These are phyloP conservation scores for Leucoraja ocellata DNA, from an alignment of 2,797 vertebrate species.

Conservation along the genomic window DNA sequence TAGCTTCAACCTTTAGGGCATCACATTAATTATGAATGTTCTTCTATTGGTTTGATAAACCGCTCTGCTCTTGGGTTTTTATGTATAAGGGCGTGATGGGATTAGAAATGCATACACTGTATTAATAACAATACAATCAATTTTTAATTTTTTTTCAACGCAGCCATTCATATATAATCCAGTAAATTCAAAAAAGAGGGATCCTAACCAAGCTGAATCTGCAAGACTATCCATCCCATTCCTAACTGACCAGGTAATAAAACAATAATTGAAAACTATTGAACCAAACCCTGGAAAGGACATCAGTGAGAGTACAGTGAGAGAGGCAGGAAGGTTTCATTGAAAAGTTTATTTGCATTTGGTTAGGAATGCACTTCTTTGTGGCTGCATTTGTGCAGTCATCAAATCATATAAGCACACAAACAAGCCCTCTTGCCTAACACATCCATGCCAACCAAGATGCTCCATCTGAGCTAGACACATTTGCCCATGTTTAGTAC, in stretches of 20 bases:
- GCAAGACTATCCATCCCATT: neutral
- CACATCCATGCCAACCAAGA: no score
- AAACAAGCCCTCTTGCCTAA: no score
- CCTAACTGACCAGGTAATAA: neutral
- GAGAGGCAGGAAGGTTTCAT: neutral
- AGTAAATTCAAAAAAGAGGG: no score
- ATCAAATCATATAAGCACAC: no score
- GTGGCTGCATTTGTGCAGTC: no score
- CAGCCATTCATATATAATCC: neutral
- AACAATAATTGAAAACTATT: neutral
- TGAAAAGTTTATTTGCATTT: neutral
- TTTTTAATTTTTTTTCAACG: neutral
- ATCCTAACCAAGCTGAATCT: no score
- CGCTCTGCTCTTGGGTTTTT: neutral
- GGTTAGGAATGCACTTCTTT: no score
- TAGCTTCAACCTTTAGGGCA: neutral
- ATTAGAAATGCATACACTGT: neutral
- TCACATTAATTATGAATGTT: neutral
- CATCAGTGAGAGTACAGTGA: neutral
- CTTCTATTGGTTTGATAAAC: neutral
- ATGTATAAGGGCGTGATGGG: neutral
- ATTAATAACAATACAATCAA: neutral
- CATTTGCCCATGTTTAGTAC: no score
- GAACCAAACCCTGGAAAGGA: neutral
- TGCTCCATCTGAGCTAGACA: no score